Conservation (phyloP, 2,888 invertebrate genomes). For the Limenitis camilla region DNA sequence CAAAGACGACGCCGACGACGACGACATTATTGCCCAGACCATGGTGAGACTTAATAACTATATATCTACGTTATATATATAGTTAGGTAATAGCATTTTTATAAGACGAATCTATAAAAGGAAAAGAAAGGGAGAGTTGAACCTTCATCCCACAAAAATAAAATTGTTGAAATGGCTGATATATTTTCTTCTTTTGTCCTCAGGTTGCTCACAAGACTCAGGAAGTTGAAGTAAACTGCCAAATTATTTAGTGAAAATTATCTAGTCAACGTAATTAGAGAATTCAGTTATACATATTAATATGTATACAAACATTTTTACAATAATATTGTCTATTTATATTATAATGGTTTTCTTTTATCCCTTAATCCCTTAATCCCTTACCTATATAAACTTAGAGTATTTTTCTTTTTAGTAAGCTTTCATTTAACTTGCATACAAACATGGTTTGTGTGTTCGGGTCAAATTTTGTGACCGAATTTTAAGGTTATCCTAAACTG, state of each 20-base stretch:
- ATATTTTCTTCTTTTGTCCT: constrained; percentile 27
- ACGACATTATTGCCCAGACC: constrained; percentile 67
- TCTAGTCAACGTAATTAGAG: constrained; percentile 63
- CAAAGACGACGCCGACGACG: constrained; percentile 61
- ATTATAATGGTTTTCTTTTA: constrained; percentile 45
- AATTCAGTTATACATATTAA: constrained; percentile 67
- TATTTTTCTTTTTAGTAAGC: too few species aligned
- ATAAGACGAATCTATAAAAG: too few species aligned
- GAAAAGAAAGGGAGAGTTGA: too few species aligned
- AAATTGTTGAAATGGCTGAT: background rate
- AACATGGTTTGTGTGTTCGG: too few species aligned
- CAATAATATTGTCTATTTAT: constrained; percentile 71
- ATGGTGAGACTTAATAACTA: constrained; percentile 36
- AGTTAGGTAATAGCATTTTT: too few species aligned
- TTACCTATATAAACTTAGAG: too few species aligned
- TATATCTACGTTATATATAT: background rate
- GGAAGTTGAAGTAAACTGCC: constrained; percentile 67
- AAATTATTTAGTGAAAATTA: constrained; percentile 53
- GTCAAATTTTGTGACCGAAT: too few species aligned
- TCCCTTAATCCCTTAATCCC: background rate
- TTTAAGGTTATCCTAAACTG: too few species aligned
- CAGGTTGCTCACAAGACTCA: constrained; percentile 72
- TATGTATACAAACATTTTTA: constrained; percentile 71
- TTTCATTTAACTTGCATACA: too few species aligned
- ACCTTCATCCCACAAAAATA: background rate